phyloP scores from a whole-genome alignment of 1,140 invertebrate species.

The Anastatus disparis region DNA sequence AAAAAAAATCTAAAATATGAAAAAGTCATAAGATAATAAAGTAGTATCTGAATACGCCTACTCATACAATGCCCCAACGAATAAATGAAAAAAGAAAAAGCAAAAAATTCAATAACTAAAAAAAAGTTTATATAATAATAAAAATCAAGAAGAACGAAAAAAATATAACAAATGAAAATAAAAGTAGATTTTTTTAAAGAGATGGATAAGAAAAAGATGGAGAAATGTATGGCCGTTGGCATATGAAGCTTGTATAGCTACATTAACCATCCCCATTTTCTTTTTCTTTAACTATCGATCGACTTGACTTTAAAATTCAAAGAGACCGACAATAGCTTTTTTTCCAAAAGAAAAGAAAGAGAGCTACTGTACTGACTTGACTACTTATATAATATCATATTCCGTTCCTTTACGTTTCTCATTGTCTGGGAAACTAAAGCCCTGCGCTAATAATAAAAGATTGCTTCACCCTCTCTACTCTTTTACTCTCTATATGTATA shows the following conservation, averaged over 20 bases:
- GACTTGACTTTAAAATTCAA: conserved; percentile 69
- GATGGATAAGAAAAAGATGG: conserved; percentile 31
- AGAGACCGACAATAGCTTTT: conserved; percentile 69
- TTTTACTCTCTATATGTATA: no score
- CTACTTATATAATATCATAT: conserved; percentile 65
- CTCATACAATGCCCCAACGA: no score
- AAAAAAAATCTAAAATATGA: no score
- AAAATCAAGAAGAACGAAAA: no score
- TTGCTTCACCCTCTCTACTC: conserved; percentile 63
- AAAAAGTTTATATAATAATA: no score
- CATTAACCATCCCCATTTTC: no score
- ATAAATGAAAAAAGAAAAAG: no score
- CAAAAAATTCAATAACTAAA: no score
- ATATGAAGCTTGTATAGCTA: conserved; percentile 56
- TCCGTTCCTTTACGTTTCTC: conserved; percentile 68
- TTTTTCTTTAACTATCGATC: conserved; percentile 37
- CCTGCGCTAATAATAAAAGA: conserved; percentile 69
- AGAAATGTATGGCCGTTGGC: conserved; percentile 63
- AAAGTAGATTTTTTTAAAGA: conserved; percentile 49
- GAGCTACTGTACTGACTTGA: neutral
- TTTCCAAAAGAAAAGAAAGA: no score
- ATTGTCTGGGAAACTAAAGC: conserved; percentile 66
- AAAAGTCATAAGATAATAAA: no score
- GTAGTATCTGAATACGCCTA: no score
- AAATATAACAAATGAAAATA: no score